Evolutionary conservation across 1,140 invertebrate species (phyloP).

Genomic region (Melanaphis sacchari): DNA sequence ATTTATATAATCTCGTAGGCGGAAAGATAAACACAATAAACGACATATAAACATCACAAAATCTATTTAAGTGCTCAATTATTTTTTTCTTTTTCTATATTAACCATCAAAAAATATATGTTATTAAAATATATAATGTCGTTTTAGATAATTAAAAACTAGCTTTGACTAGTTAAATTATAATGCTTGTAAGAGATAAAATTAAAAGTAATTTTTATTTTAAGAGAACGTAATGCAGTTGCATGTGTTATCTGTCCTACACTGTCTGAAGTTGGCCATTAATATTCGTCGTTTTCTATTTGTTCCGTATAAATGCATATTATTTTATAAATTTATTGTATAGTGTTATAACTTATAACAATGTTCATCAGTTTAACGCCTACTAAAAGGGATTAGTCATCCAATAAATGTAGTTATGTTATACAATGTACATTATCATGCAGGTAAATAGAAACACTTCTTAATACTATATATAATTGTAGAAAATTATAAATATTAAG

Average conservation of each 20-base stretch:
- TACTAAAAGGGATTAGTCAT: not conserved
- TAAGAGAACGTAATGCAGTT: not conserved
- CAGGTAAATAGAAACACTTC: not conserved
- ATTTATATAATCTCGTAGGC: conserved; percentile 20
- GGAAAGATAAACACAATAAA: conserved; percentile 35
- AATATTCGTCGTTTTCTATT: not conserved
- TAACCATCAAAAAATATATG: not conserved
- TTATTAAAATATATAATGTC: not conserved
- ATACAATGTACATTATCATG: not conserved
- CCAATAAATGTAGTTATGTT: not conserved
- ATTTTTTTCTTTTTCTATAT: not conserved
- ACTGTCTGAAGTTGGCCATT: not conserved
- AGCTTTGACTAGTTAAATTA: not conserved
- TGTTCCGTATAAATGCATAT: not conserved
- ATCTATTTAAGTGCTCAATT: conserved; percentile 2
- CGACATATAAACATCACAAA: not conserved
- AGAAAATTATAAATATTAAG: not conserved
- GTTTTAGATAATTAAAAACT: not conserved
- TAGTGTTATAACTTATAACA: not conserved
- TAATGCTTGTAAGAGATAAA: not conserved
- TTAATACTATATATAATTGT: not conserved
- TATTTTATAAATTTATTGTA: not conserved
- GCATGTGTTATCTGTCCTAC: not conserved
- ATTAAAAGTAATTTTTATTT: not conserved
- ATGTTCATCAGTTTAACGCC: not conserved